These are phyloP conservation scores for Ethmia dodecea DNA, from an alignment of 2,888 invertebrate species.

Conservation along the genomic window DNA sequence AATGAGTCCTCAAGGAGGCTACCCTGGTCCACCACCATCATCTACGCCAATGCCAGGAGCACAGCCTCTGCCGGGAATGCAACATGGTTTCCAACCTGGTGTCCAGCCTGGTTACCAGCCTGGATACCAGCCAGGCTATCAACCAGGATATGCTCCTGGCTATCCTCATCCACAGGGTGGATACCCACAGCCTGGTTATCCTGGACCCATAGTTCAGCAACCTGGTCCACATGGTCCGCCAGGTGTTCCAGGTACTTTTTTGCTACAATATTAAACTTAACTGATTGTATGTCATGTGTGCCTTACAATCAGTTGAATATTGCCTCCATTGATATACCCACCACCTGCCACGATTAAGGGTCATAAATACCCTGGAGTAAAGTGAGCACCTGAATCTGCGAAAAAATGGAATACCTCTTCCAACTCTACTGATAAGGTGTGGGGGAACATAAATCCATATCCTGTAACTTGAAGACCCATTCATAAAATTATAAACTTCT, in stretches of 20 bases:
- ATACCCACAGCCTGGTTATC: constrained; percentile 30
- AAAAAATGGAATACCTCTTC: too few species aligned
- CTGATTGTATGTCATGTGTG: too few species aligned
- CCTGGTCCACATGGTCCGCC: constrained; percentile 18
- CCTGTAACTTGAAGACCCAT: too few species aligned
- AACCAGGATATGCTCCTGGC: constrained; percentile 33
- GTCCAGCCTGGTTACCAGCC: constrained; percentile 32
- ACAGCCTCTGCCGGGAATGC: constrained; percentile 57
- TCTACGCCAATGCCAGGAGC: constrained; percentile 19
- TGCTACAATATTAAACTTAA: too few species aligned
- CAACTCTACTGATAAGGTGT: too few species aligned
- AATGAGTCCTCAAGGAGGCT: constrained; percentile 44
- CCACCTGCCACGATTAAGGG: too few species aligned
- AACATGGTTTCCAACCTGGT: constrained; percentile 56
- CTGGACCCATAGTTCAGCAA: constrained; percentile 47
- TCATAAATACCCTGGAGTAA: too few species aligned
- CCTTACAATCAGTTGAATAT: too few species aligned
- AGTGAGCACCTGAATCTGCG: too few species aligned
- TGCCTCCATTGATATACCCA: too few species aligned
- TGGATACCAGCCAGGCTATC: constrained; percentile 35
- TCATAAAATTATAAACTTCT: too few species aligned
- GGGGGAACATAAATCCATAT: too few species aligned
- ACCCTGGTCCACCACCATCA: constrained; percentile 36
- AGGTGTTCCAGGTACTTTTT: constrained; percentile 5
- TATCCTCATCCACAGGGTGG: constrained; percentile 28